A percentile compares a stretch with the other conserved stretches of the same genome.
These are phyloP conservation scores for Drosophila pegasa DNA, from an alignment of 2,888 invertebrate genomes.

Conservation along the genomic window DNA sequence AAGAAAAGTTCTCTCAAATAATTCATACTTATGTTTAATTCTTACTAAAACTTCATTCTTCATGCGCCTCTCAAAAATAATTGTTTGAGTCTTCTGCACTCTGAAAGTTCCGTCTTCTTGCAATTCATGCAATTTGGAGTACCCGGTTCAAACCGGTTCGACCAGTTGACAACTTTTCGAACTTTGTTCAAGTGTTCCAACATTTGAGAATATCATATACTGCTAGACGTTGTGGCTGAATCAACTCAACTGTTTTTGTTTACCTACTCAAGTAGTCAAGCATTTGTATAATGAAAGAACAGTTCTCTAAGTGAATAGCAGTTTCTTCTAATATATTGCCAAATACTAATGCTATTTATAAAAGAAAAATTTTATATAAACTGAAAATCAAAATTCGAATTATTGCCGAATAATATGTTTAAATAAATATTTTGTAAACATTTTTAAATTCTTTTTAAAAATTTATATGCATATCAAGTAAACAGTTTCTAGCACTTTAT, in stretches of 20 bases:
- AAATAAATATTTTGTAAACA: too few relatives aligned
- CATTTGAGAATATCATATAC: slow-evolving; percentile 1
- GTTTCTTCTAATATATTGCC: neutral
- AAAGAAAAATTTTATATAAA: neutral
- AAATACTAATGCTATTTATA: neutral
- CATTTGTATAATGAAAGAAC: neutral
- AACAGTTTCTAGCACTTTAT: neutral
- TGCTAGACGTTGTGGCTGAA: neutral
- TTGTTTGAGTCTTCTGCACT: too few relatives aligned
- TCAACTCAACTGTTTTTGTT: neutral
- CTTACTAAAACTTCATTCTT: too few relatives aligned
- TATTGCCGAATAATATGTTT: too few relatives aligned
- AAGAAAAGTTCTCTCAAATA: too few relatives aligned
- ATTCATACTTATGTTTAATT: too few relatives aligned
- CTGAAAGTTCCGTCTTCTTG: neutral
- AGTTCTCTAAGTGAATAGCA: neutral
- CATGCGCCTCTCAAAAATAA: too few relatives aligned
- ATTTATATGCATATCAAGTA: neutral
- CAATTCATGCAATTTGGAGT: neutral
- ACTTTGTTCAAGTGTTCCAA: slow-evolving; percentile 3
- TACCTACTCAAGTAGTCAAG: neutral
- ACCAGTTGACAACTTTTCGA: neutral
- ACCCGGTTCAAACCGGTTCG: neutral
- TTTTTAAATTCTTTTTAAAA: neutral
- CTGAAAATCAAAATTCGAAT: neutral